phyloP scores from a whole-genome alignment of 2,888 invertebrate species.

The Leptopilina syphax region DNA sequence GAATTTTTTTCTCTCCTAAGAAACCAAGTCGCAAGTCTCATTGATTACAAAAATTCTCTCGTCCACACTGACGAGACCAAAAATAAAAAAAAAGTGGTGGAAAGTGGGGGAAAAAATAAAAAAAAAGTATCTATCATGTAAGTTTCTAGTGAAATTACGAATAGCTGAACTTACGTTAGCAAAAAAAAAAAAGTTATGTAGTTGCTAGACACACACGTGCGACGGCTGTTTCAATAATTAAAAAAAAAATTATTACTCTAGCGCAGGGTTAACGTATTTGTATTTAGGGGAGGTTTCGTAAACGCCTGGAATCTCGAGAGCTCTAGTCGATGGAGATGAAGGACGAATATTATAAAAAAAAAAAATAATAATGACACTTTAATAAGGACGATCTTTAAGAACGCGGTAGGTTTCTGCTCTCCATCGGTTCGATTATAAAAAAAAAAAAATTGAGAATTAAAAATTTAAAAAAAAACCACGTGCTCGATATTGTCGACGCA shows the following conservation, averaged over 20 bases:
- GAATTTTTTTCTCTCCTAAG: slow-evolving; percentile 2
- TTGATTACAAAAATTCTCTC: slow-evolving; percentile 14
- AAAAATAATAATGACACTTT: slow-evolving; percentile 30
- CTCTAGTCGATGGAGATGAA: slow-evolving; percentile 47
- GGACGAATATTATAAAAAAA: slow-evolving; percentile 19
- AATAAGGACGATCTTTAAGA: slow-evolving; percentile 53
- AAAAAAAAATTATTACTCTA: slow-evolving; percentile 27
- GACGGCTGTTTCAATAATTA: slow-evolving; percentile 73
- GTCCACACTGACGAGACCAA: slow-evolving; percentile 35
- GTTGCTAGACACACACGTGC: slow-evolving; percentile 72
- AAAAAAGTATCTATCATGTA: slow-evolving; percentile 68
- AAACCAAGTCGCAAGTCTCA: not conserved
- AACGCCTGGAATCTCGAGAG: slow-evolving; percentile 52
- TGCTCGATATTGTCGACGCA: slow-evolving; percentile 43
- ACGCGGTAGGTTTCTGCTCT: slow-evolving; percentile 61
- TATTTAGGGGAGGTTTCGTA: slow-evolving; percentile 58
- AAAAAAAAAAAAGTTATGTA: slow-evolving; percentile 68
- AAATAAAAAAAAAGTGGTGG: slow-evolving; percentile 43
- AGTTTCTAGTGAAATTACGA: slow-evolving; percentile 71
- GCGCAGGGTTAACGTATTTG: slow-evolving; percentile 56
- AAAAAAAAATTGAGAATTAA: too few species aligned
- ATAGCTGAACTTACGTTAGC: slow-evolving; percentile 66
- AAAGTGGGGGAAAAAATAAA: slow-evolving; percentile 51
- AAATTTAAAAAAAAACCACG: slow-evolving; percentile 4
- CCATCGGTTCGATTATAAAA: slow-evolving; percentile 54